Evolutionary conservation across 2,888 invertebrate species (phyloP), one percentile per base, ranked within the genome.

Genomic region (Craniophora ligustri): DNA sequence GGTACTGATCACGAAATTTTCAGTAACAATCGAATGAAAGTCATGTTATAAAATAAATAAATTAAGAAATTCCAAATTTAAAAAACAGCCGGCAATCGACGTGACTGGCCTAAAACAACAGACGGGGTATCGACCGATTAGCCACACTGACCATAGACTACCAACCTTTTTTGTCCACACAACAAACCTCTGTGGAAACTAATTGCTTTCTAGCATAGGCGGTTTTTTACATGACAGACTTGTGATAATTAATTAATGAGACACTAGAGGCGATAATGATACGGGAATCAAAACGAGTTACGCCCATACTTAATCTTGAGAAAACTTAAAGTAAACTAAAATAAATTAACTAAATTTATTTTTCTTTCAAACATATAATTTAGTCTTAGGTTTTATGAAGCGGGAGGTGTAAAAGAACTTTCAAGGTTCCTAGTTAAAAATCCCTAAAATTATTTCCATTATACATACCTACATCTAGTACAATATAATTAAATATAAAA

Each of bases 91-190:
- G 34, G 8, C 18, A 35, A 16, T 19, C 48, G 48, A 72, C 67
- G 79, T 76, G 70, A 81, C 56, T 78, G 79, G 54, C 76, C 78
- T 77, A 72, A 77, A 70, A 82, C 79, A 82, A 81, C 57, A 15
- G 62, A 5, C 11, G 5, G 35, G 48, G 15, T 59, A 56, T 48
- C 51, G 79, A 0, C 79, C 81, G 78, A 81, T 82, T 79, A 21
- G 72, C 32, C 66, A 67, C 75, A 68, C 47, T 55, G 11, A 55
- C 62, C 59, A 61, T 57, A 64, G 55, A 53, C 23, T n/a, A 45
- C 28, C 31, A 50, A 46, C 48, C 56, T 67, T 72, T 71, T 71
- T 72, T 73, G 53, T 67, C 54, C 46, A 48, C 46, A 70, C 65
- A 41, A 46, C 38, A 45, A 57, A 48, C 56, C 62, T 59, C 48